A percentile compares a stretch with the other conserved stretches of the same genome.
These are phyloP conservation scores for Poeciliopsis turneri DNA, from an alignment of 2,797 vertebrate species.

Conservation along the genomic window DNA sequence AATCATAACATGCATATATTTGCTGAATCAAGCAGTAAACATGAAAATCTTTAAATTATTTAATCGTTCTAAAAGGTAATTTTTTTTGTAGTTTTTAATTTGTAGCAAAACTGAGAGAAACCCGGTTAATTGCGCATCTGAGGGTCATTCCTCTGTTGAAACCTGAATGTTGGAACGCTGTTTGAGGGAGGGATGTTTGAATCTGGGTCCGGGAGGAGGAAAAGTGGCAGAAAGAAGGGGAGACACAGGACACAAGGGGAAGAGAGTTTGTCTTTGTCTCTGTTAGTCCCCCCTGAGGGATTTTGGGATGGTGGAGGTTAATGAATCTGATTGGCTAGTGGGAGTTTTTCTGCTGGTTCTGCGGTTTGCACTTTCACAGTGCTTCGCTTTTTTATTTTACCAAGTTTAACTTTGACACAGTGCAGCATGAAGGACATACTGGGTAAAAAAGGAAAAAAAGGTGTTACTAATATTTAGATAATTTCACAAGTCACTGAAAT, in stretches of 20 bases:
- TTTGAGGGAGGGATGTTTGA: slow-evolving; percentile 20
- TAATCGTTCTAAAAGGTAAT: neutral
- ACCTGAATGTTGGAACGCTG: slow-evolving; percentile 17
- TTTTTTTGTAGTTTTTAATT: neutral
- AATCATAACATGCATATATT: neutral
- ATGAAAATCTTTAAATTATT: neutral
- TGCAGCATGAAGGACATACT: slow-evolving; percentile 67
- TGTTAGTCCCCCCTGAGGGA: slow-evolving; percentile 68
- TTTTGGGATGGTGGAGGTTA: slow-evolving; percentile 81
- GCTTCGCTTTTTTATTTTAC: slow-evolving; percentile 72
- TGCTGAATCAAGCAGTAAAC: neutral
- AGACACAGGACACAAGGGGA: slow-evolving; percentile 71
- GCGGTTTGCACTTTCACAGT: slow-evolving; percentile 73
- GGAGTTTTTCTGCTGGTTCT: slow-evolving; percentile 80
- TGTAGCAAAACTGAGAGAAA: neutral
- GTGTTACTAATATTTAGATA: slow-evolving; percentile 30
- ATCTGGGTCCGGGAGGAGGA: slow-evolving; percentile 37
- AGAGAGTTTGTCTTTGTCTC: slow-evolving; percentile 85
- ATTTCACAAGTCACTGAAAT: slow-evolving; percentile 1
- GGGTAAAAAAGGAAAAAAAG: slow-evolving; percentile 28
- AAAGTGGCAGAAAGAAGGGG: slow-evolving; percentile 34
- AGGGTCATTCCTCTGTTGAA: slow-evolving; percentile 21
- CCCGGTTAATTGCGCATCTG: slow-evolving; percentile 13
- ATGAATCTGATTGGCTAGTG: slow-evolving; percentile 81
- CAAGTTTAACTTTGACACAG: slow-evolving; percentile 64